Evolutionary conservation across 2,888 invertebrate genomes (phyloP).

Genomic region (Operophtera brumata): DNA sequence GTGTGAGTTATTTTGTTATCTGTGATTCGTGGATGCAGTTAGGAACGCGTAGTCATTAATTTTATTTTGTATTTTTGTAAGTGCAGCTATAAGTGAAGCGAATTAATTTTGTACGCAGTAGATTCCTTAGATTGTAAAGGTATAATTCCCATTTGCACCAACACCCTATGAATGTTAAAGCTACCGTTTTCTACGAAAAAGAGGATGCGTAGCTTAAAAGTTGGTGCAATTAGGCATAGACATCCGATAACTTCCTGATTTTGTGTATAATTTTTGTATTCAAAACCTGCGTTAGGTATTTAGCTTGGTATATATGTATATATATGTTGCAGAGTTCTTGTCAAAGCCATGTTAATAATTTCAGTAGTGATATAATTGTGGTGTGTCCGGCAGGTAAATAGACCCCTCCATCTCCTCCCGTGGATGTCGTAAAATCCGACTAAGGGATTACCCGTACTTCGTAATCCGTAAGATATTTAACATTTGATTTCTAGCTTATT

Average conservation of each 20-base stretch:
- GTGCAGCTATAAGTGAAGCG: constrained; percentile 48
- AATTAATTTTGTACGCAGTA: constrained; percentile 49
- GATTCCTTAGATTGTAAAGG: constrained; percentile 31
- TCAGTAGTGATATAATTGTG: too few species aligned
- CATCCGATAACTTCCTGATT: constrained; percentile 31
- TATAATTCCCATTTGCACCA: constrained; percentile 5
- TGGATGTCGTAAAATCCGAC: too few species aligned
- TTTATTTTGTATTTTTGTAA: constrained; percentile 50
- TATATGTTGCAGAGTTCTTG: too few species aligned
- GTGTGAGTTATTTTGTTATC: constrained; percentile 57
- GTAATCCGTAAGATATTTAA: too few species aligned
- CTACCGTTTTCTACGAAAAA: background rate
- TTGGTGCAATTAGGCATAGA: constrained; percentile 3
- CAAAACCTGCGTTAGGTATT: constrained; percentile 19
- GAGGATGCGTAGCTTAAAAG: background rate
- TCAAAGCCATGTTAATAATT: too few species aligned
- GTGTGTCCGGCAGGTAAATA: too few species aligned
- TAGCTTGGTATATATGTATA: too few species aligned
- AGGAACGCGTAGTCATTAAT: constrained; percentile 41
- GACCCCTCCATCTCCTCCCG: too few species aligned
- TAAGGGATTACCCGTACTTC: too few species aligned
- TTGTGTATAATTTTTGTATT: constrained; percentile 20
- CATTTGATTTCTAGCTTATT: too few species aligned
- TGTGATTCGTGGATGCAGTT: constrained; percentile 72
- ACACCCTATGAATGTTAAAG: background rate